Evolutionary conservation across 1,140 invertebrate genomes (phyloP), one percentile per base, ranked within the genome.

Genomic region (Bombus sylvicola): DNA sequence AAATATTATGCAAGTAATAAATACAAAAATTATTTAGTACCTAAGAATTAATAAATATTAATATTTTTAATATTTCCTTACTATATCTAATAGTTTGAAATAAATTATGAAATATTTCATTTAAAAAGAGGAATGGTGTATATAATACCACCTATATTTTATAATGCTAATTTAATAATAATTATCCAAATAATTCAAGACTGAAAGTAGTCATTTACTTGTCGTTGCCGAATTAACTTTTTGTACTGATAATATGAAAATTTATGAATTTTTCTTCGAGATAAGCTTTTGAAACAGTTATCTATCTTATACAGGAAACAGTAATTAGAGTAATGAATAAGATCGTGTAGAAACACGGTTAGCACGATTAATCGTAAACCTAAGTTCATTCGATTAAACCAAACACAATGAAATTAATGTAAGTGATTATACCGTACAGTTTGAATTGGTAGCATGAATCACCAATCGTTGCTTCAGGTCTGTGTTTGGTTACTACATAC

Each of bases 371-470:
- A 39, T 31, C 8, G 68, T 39, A 25, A 25, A 39, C 34, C 68
- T 69, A 39, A 39, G 34, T 39, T 22, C 18, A 25, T 39, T 37
- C 68, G 34, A 69, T 69, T 69, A 69, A 69, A 69, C 18, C 68
- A 53, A 53, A 69, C 34, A 69, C 34, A 69, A 69, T 69, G 68
- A 69, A 39, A 69, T 69, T 69, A 69, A 69, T 39, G 37, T 69
- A 69, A 69, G 37, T 69, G 31, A 37, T 28, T 69, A 69, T 25
- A 12, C 3, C 9, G 34, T 39, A 68, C 66, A 34, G 68, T 39
- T 25, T 25, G 34, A 69, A 39, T 37, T 69, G 68, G 22, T 69
- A 69, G 15, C 68, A 39, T 69, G 68, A 28, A 69, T 69, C 34
- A 25, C 68, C 22, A 39, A 69, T 39, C 22, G 68, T 69, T 69